Conservation (phyloP, 2,113 vertebrate species). For the Taurulus bubalis region DNA sequence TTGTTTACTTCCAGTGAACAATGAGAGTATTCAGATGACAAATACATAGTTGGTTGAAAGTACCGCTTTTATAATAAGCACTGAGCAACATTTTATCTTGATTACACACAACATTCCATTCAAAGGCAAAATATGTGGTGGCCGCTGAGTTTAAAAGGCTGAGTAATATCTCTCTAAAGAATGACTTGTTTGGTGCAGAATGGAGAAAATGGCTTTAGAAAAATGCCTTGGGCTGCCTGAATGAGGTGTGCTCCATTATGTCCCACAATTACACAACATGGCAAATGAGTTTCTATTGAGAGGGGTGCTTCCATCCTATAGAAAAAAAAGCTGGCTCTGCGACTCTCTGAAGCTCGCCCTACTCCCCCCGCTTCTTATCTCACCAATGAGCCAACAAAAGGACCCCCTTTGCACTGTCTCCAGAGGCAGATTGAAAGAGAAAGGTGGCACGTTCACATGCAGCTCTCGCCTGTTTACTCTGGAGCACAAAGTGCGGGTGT, state of each 20-base stretch:
- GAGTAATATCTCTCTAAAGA: slow-evolving; percentile 74
- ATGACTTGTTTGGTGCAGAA: slow-evolving; percentile 71
- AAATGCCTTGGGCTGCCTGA: slow-evolving; percentile 61
- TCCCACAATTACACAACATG: slow-evolving; percentile 77
- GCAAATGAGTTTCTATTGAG: slow-evolving; percentile 81
- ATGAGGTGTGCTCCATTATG: slow-evolving; percentile 78
- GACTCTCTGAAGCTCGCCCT: slow-evolving; percentile 53
- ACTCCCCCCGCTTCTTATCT: slow-evolving; percentile 70
- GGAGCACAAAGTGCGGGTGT: slow-evolving; percentile 29
- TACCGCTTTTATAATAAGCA: slow-evolving; percentile 51
- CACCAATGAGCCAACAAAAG: slow-evolving; percentile 77
- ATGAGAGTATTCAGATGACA: slow-evolving; percentile 42
- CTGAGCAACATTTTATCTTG: slow-evolving; percentile 66
- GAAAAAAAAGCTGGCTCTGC: slow-evolving; percentile 60
- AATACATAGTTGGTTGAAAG: slow-evolving; percentile 58
- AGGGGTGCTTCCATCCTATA: slow-evolving; percentile 69
- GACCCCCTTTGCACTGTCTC: slow-evolving; percentile 67
- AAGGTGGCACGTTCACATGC: slow-evolving; percentile 74
- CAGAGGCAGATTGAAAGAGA: slow-evolving; percentile 75
- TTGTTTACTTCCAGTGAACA: slow-evolving; percentile 51
- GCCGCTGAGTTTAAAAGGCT: slow-evolving; percentile 71
- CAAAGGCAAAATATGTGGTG: slow-evolving; percentile 64
- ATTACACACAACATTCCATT: slow-evolving; percentile 73
- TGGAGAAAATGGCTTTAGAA: slow-evolving; percentile 68
- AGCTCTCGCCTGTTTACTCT: slow-evolving; percentile 70